These are phyloP conservation scores for Gasteruption jaculator DNA, from an alignment of 2,888 invertebrate genomes.

Conservation along the genomic window DNA sequence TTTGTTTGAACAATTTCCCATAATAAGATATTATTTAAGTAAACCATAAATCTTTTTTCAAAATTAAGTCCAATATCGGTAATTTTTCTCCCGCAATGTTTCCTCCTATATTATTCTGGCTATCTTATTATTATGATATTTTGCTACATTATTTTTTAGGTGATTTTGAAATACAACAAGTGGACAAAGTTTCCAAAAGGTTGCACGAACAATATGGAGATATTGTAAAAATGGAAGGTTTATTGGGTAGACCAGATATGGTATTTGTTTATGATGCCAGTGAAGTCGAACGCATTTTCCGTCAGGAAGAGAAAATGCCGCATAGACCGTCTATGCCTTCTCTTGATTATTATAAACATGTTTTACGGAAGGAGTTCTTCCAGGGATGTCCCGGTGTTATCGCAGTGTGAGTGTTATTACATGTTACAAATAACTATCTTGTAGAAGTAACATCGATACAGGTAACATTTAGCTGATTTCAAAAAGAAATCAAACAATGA, in stretches of 20 bases:
- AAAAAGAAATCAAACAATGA: no score
- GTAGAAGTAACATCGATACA: no score
- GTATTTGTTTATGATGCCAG: slow-evolving; percentile 68
- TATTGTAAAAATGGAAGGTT: slow-evolving; percentile 64
- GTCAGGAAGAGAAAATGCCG: slow-evolving; percentile 65
- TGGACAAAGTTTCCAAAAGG: slow-evolving; percentile 62
- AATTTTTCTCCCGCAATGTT: no score
- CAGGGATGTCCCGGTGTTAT: slow-evolving; percentile 66
- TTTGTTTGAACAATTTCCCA: no score
- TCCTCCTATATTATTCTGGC: no score
- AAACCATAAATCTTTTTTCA: no score
- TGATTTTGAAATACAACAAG: slow-evolving; percentile 61
- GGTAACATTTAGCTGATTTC: no score
- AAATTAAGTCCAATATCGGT: no score
- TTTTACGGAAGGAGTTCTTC: slow-evolving; percentile 65
- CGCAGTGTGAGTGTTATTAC: slow-evolving; percentile 73
- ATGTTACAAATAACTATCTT: no score
- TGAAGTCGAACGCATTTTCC: slow-evolving; percentile 66
- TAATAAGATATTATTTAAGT: no score
- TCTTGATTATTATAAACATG: slow-evolving; percentile 69
- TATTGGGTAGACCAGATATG: slow-evolving; percentile 70
- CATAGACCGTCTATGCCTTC: slow-evolving; percentile 74
- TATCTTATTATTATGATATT: neutral
- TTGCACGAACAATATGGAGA: slow-evolving; percentile 62
- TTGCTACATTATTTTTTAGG: slow-evolving; percentile 54